These are phyloP conservation scores for Entelurus aequoreus DNA, from an alignment of 2,113 vertebrate species.

Conservation along the genomic window DNA sequence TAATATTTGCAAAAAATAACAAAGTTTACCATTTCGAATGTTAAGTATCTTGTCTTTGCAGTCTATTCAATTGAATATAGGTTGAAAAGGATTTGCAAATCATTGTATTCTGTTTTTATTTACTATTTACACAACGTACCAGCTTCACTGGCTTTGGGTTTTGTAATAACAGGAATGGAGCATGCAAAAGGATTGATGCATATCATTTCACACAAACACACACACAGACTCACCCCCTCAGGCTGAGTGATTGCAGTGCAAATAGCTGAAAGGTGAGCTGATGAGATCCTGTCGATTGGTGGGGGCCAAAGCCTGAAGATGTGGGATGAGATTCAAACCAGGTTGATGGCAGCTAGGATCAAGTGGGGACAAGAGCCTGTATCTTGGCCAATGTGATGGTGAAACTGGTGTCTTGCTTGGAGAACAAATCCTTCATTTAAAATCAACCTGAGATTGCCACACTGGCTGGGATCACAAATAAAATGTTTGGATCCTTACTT, in stretches of 20 bases:
- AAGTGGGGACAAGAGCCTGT: slow-evolving; percentile 23
- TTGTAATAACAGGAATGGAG: slow-evolving; percentile 35
- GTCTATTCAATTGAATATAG: no score
- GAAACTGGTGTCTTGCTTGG: not conserved
- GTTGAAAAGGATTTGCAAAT: no score
- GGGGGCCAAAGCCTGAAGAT: not conserved
- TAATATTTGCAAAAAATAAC: no score
- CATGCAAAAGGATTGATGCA: slow-evolving; percentile 31
- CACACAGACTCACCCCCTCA: slow-evolving; percentile 16
- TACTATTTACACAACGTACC: no score
- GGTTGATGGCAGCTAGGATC: slow-evolving; percentile 32
- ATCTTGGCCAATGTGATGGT: slow-evolving; percentile 26
- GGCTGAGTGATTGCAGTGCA: slow-evolving; percentile 52
- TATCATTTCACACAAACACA: slow-evolving; percentile 21
- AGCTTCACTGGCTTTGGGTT: no score
- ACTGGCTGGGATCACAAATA: not conserved
- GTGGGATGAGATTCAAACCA: slow-evolving; percentile 30
- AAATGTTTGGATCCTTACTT: slow-evolving; percentile 13
- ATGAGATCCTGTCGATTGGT: slow-evolving; percentile 37
- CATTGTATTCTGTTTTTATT: no score
- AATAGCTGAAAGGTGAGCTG: slow-evolving; percentile 37
- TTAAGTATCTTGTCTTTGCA: no score
- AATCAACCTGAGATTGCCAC: slow-evolving; percentile 21
- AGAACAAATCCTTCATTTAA: slow-evolving; percentile 18
- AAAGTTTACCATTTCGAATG: no score